Base-by-base conservation (phyloP, 2,113 vertebrate species). In the Vidua macroura region DNA sequence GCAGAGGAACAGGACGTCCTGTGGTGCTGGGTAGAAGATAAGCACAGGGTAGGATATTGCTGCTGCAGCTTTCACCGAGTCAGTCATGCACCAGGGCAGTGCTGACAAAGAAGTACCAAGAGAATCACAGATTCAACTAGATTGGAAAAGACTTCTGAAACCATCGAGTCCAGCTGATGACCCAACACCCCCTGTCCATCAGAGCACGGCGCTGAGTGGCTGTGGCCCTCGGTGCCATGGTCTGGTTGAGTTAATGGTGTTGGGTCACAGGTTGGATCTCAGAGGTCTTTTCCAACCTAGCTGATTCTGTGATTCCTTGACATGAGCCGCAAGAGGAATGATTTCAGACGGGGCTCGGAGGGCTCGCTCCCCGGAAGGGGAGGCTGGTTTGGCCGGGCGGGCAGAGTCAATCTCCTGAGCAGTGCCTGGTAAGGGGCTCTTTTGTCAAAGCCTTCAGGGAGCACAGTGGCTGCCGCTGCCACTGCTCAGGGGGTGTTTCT, bases 401-500 rank as follows among this genome's bases (percentile, higher is more conserved):
- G 16, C 30, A 55, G 23, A 16, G 19, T 6, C 6, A 2, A 21
- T n/a, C 7, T 9, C 28, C 39, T 17, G 43, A 24, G 7, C 85
- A 49, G 66, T 3, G 28, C 24, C 15, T 8, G 19, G 2, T 24
- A 17, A 17, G 7, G 4, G 13, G n/a, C 24, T 14, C 8, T n/a
- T 1, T 30, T 2, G 24, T 9, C 11, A 25, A 9, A 48, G 15
- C 24, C 20, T 15, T 21, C 20, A 13, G 3, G 2, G 8, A n/a
- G 4, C 13, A 22, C 15, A 30, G 6, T 0, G 4, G 0, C 22
- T 1, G 15, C n/a, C 1, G 4, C 39, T 2, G 10, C 24, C 64
- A 24, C 3, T 8, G 6, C 18, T 20, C 39, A 10, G 1, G 4
- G 0, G 1, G 0, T 0, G 2, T 2, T 13, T 23, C 19, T 0